Evolutionary conservation across 2,797 vertebrate species (phyloP).

Genomic region (Tamandua tetradactyla): DNA sequence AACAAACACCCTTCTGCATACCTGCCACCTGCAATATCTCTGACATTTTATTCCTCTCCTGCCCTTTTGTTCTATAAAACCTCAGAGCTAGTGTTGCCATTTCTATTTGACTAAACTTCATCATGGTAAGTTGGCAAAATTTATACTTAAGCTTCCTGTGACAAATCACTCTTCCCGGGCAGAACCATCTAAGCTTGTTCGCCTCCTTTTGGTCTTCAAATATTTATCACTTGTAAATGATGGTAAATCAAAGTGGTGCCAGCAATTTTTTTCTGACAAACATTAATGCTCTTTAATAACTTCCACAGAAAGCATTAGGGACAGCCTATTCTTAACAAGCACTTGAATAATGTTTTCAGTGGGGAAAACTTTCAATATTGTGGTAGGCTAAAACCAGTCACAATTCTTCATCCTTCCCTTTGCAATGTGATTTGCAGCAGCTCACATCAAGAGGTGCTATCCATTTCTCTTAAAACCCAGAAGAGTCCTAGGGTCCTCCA

Average conservation of each 20-base stretch:
- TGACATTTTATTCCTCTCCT: not conserved
- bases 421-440: not conserved
- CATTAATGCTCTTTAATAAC: conserved; percentile 62
- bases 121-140: not conserved
- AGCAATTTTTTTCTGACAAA: conserved; percentile 67
- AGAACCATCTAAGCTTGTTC: not conserved
- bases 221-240: not conserved
- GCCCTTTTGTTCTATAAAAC: not conserved
- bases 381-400: not conserved
- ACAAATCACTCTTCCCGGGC: not conserved
- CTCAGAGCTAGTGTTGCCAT: not conserved
- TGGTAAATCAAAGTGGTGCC: not conserved
- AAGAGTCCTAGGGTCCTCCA: too few relatives aligned
- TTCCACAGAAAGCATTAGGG: conserved; percentile 49
- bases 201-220: conserved; percentile 6
- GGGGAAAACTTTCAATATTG: conserved; percentile 58
- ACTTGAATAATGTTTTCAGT: conserved; percentile 12
- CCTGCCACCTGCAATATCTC: not conserved
- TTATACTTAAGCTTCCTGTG: not conserved
- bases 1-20: not conserved
- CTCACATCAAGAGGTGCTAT: not conserved
- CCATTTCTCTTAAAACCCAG: not conserved
- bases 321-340: conserved; percentile 69
- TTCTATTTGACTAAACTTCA: not conserved
- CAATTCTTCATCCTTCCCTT: not conserved